Base-by-base conservation (phyloP, 2,888 invertebrate genomes). In the Linnaemya vulpina region DNA sequence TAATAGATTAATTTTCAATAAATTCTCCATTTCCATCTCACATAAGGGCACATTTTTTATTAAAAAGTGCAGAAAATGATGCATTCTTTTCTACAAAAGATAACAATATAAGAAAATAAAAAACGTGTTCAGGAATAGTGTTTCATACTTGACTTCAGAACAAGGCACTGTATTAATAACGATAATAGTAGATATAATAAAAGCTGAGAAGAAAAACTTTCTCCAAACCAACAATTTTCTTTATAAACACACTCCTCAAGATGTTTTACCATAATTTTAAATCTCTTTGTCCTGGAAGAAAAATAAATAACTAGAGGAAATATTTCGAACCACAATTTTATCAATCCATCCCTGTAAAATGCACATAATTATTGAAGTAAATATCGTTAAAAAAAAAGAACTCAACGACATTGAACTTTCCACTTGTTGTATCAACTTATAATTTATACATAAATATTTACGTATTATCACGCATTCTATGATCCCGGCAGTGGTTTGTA, bases 401-500 rank as follows among this genome's bases (percentile, higher is more conserved):
- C 65, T 55, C n/a, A 68, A 63, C 63, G 11, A 38, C 51, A 76
- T 70, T 62, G 49, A 76, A 71, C 63, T 25, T 55, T 67, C 22
- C 51, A 13, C 30, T 46, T 38, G 46, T 67, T 40, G 30, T n/a
- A 53, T 8, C 17, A 73, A 60, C 46, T 35, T 22, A 13, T 68
- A 84, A 84, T 65, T 67, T 17, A 13, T 60, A 51, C 58, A 77
- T 74, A 84, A 84, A 84, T 84, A 84, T 84, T 81, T 84, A 55
- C 84, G 49, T 81, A 84, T 84, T 84, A 84, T 77, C 73, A 77
- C 76, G 68, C 73, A 78, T 81, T 74, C 43, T 55, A 75, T 75
- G 35, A 46, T 55, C 65, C 60, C 74, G 55, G 55, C 51, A 68
- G 77, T 74, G 84, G 77, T 81, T 84, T 62, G 38, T 55, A 77